These are phyloP conservation scores for Myotis myotis DNA, from an alignment of 2,797 vertebrate genomes.

Conservation along the genomic window DNA sequence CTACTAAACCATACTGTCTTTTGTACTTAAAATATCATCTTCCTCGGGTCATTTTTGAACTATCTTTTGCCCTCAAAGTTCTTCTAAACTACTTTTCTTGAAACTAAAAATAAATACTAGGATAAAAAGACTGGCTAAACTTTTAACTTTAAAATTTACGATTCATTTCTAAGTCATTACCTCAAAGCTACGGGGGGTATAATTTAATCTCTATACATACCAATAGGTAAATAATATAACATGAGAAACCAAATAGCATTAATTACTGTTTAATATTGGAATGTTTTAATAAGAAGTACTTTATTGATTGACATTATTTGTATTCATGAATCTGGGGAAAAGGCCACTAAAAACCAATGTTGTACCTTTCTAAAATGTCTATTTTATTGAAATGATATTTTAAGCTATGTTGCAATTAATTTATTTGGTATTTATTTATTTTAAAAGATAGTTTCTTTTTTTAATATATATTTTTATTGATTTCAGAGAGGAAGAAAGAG, in stretches of 20 bases:
- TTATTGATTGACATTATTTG: constrained; percentile 20
- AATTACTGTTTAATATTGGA: constrained; percentile 39
- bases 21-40: constrained; percentile 41
- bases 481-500: no score
- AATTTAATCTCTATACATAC: constrained; percentile 42
- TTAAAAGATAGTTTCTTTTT: not conserved
- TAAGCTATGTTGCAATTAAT: not conserved
- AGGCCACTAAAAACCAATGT: constrained; percentile 20
- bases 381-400: constrained; percentile 44
- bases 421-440: constrained; percentile 39
- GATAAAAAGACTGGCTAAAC: constrained; percentile 34
- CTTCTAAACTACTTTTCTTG: constrained; percentile 56
- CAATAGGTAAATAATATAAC: constrained; percentile 36
- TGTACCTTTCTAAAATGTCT: constrained; percentile 43
- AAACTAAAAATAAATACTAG: constrained; percentile 29
- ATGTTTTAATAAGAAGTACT: constrained; percentile 1
- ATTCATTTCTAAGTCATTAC: constrained; percentile 62
- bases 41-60: constrained; percentile 27
- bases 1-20: constrained; percentile 38
- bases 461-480: no score
- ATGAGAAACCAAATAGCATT: constrained; percentile 46
- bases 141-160: constrained; percentile 58
- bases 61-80: constrained; percentile 49
- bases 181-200: constrained; percentile 47
- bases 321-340: constrained; percentile 23